phyloP scores from a whole-genome alignment of 64 coral and sea anemone genomes.

The Pocillopora damicornis region DNA sequence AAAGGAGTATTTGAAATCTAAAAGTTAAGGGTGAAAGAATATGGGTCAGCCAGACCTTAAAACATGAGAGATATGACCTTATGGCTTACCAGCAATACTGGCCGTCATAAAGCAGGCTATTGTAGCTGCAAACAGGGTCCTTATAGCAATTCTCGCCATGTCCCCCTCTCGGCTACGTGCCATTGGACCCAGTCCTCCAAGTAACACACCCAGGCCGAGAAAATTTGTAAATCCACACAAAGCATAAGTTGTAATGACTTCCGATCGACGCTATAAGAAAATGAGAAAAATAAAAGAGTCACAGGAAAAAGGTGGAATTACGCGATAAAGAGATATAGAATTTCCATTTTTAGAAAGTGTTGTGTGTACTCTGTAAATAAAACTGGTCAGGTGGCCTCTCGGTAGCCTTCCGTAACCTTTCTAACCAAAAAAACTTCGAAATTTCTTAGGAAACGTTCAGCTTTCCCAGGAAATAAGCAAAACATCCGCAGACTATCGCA shows the following conservation, averaged over 20 bases:
- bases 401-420: background rate
- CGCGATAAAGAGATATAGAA: no score
- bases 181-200: constrained; percentile 84
- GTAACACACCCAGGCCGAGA: constrained; percentile 63
- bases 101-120: constrained; percentile 97
- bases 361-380: no score
- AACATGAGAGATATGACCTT: background rate
- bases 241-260: constrained; percentile 85
- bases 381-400: no score
- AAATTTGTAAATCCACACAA: constrained; percentile 91
- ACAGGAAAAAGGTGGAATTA: background rate
- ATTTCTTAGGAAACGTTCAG: background rate
- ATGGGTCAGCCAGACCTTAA: no score
- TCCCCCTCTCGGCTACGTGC: constrained; percentile 67
- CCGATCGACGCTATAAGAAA: constrained; percentile 60
- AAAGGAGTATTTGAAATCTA: no score
- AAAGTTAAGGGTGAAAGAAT: no score
- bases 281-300: background rate
- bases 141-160: constrained; percentile 82
- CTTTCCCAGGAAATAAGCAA: background rate
- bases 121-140: constrained; percentile 69
- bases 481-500: background rate
- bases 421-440: background rate
- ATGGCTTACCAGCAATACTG: constrained; percentile 70
- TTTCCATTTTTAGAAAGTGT: no score